phyloP scores from a whole-genome alignment of 2,888 invertebrate genomes.

The Dioctria rufipes region DNA sequence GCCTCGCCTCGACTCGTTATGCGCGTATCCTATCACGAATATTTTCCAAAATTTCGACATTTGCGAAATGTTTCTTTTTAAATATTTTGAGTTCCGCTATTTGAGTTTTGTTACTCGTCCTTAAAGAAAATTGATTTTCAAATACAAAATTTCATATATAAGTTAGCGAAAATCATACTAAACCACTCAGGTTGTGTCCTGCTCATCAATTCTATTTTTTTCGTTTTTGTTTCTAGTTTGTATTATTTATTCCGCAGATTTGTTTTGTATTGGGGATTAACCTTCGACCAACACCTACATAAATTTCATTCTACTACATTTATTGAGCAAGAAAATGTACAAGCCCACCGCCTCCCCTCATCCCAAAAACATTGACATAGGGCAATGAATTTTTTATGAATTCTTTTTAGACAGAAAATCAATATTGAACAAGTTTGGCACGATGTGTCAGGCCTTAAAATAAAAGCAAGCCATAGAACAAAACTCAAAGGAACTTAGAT shows the following conservation, averaged over 20 bases:
- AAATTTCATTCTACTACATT: constrained; percentile 23
- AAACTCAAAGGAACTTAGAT: not conserved
- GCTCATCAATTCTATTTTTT: too few relatives aligned
- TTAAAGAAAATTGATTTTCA: too few relatives aligned
- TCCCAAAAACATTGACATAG: not conserved
- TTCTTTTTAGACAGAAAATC: constrained; percentile 45
- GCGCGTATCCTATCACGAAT: too few relatives aligned
- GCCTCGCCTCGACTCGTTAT: too few relatives aligned
- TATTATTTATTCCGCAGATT: constrained; percentile 29
- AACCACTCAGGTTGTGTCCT: too few relatives aligned
- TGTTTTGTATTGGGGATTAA: constrained; percentile 7
- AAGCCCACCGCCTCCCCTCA: not conserved
- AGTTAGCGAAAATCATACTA: too few relatives aligned
- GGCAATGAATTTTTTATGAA: constrained; percentile 48
- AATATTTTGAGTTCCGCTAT: too few relatives aligned
- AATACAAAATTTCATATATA: too few relatives aligned
- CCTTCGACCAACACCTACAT: constrained; percentile 9
- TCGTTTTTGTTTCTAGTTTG: constrained; percentile 39
- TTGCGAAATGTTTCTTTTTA: too few relatives aligned
- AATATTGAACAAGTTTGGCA: constrained; percentile 34
- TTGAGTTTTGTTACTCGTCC: too few relatives aligned
- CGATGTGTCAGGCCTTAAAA: constrained; percentile 43
- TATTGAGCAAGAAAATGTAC: not conserved
- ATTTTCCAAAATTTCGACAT: too few relatives aligned
- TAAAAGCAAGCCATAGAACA: constrained; percentile 1